Conservation (phyloP, 1,140 invertebrate genomes). For the Penaeus japonicus region DNA sequence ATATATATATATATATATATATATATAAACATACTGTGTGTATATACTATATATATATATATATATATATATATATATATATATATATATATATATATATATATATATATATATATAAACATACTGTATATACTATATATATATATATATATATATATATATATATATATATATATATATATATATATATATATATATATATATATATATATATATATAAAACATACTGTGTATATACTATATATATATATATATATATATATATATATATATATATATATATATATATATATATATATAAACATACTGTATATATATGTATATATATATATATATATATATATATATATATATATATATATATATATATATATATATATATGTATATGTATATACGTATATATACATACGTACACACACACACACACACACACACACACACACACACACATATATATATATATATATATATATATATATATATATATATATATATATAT, state of each 20-base stretch:
- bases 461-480: neutral
- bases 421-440: neutral
- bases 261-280: neutral
- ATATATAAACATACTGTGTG: neutral
- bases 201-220: neutral
- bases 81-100: slow-evolving; percentile 6
- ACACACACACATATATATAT: neutral
- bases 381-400: neutral
- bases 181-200: neutral
- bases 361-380: neutral
- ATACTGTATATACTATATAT: neutral
- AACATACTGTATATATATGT: neutral
- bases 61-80: slow-evolving; percentile 6
- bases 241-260: neutral
- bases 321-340: slow-evolving; percentile 13
- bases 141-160: neutral
- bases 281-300: neutral
- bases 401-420: neutral
- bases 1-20: neutral
- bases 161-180: slow-evolving; percentile 2
- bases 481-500: neutral
- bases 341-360: slow-evolving; percentile 4
- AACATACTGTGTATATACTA: no score
- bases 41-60: neutral
- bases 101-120: neutral